These are phyloP conservation scores for Zaprionus camerounensis DNA, from an alignment of 1,140 invertebrate species.

Conservation along the genomic window DNA sequence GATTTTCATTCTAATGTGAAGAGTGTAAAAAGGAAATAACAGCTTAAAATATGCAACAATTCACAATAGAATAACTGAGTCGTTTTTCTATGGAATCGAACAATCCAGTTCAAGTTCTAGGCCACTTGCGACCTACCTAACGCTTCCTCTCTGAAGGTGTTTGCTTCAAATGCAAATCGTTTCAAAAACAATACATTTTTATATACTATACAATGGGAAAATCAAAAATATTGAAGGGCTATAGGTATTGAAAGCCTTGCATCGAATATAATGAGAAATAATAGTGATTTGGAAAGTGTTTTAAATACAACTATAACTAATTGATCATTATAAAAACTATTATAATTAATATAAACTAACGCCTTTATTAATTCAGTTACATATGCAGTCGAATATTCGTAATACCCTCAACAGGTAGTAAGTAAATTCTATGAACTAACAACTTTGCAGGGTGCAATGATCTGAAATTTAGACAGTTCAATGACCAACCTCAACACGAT, in stretches of 20 bases:
- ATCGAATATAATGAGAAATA: not conserved
- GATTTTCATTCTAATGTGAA: not conserved
- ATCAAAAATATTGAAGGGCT: not conserved
- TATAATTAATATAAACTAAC: not conserved
- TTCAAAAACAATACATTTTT: not conserved
- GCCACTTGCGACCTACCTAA: conserved; percentile 57
- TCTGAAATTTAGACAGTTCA: conserved; percentile 51
- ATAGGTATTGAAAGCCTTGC: not conserved
- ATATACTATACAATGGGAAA: not conserved
- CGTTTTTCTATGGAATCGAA: conserved; percentile 33
- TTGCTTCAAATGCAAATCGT: conserved; percentile 29
- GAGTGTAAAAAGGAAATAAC: conserved; percentile 10
- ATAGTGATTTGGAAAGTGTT: not conserved
- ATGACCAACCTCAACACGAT: conserved; percentile 61
- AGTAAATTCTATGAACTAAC: conserved; percentile 11
- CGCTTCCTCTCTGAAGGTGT: conserved; percentile 57
- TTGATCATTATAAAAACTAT: not conserved
- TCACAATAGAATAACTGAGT: not conserved
- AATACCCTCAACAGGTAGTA: not conserved
- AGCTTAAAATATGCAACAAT: not conserved
- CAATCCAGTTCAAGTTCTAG: conserved; percentile 72
- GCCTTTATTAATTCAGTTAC: not conserved
- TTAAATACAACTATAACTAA: not conserved
- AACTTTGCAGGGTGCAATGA: conserved; percentile 55
- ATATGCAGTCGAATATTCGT: not conserved